Percentiles rank a stretch among this genome's conserved stretches.
These are phyloP conservation scores for Eulemur coronatus DNA, from an alignment of 2,797 vertebrate species.

Conservation along the genomic window DNA sequence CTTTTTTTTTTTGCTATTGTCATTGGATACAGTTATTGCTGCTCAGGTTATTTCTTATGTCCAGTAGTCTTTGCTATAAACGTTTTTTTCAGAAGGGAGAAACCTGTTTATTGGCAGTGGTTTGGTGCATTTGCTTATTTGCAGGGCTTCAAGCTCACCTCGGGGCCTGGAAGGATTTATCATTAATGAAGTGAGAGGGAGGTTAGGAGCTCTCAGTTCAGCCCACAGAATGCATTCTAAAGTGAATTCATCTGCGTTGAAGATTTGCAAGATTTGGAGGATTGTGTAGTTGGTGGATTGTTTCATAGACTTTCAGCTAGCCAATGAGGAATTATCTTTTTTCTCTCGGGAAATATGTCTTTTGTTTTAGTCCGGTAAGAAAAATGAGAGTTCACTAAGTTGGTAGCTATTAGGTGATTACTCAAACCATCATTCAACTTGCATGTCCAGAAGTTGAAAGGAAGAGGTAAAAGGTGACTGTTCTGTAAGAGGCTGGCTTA, in stretches of 20 bases:
- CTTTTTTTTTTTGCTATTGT: neutral
- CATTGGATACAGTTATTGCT: neutral
- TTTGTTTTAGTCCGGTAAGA: neutral
- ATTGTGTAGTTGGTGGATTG: neutral
- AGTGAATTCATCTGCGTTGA: neutral
- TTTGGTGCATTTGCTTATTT: neutral
- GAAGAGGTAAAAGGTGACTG: neutral
- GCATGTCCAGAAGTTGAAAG: neutral
- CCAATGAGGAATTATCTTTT: neutral
- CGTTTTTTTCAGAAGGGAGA: neutral
- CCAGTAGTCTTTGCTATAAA: neutral
- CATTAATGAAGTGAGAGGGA: neutral
- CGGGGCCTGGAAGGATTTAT: neutral
- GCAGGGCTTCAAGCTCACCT: neutral
- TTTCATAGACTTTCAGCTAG: neutral
- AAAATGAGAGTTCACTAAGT: neutral
- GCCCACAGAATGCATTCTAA: neutral
- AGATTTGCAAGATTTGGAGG: neutral
- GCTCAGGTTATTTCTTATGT: neutral
- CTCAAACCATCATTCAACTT: neutral
- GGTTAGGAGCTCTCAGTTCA: neutral
- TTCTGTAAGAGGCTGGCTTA: neutral
- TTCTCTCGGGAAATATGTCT: neutral
- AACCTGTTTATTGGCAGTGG: neutral
- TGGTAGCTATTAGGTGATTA: neutral